Percentiles rank a stretch among this genome's conserved stretches.
phyloP scores from a whole-genome alignment of 1,140 invertebrate species.

The Platorchestia sp. region DNA sequence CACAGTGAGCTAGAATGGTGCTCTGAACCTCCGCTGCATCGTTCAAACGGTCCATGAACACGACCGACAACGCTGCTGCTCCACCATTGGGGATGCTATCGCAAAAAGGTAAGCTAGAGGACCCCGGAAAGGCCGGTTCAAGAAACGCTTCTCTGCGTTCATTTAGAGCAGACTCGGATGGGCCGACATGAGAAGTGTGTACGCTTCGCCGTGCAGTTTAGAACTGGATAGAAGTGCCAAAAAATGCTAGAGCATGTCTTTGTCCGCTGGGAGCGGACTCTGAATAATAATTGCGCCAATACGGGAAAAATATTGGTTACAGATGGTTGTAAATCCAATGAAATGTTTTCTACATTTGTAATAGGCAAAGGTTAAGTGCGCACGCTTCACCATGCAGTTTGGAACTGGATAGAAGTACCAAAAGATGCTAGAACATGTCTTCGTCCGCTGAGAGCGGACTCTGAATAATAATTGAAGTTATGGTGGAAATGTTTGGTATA shows the following conservation, averaged over 20 bases:
- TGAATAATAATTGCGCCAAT: not conserved
- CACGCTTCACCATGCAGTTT: not conserved
- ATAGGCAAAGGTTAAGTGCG: not conserved
- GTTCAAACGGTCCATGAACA: slow-evolving; percentile 17
- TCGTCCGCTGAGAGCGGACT: not conserved
- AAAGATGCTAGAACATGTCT: not conserved
- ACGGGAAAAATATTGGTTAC: not conserved
- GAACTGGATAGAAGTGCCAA: not conserved
- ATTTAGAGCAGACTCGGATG: not conserved
- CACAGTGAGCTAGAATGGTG: not conserved
- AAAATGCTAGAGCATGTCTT: not conserved
- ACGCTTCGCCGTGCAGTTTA: not conserved
- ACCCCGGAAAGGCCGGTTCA: not conserved
- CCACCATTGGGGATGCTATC: not conserved
- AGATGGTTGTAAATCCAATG: not conserved
- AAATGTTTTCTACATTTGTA: not conserved
- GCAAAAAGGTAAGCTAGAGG: not conserved
- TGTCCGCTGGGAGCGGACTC: not conserved
- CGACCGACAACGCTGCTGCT: not conserved
- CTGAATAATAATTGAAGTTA: not conserved
- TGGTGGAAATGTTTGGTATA: not conserved
- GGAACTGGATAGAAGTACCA: not conserved
- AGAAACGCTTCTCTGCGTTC: not conserved
- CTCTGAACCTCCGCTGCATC: not conserved
- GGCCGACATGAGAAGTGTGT: not conserved